A percentile compares a stretch with the other conserved stretches of the same genome.
phyloP scores from a whole-genome alignment of 2,113 vertebrate genomes.

The Platycercus adscitus region DNA sequence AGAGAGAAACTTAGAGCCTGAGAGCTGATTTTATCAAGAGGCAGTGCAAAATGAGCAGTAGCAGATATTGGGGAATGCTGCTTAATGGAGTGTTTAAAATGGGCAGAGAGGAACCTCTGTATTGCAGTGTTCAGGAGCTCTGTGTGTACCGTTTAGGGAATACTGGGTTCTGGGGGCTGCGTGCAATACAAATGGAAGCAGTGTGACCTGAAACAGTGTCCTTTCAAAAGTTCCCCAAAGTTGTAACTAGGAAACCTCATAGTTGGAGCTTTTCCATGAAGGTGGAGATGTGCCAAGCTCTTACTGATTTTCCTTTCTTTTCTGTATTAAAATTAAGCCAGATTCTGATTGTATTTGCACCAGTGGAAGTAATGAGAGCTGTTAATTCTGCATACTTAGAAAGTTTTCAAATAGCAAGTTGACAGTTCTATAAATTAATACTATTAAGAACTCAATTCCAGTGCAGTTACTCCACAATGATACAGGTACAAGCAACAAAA shows the following conservation, averaged over 20 bases:
- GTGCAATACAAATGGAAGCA: background rate
- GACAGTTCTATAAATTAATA: background rate
- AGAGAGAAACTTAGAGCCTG: background rate
- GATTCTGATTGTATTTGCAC: background rate
- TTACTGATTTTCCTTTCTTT: background rate
- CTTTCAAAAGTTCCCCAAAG: background rate
- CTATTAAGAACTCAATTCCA: background rate
- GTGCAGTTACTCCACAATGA: background rate
- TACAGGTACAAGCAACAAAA: background rate
- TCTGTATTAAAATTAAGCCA: background rate
- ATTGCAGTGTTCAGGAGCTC: background rate
- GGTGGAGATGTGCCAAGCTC: background rate
- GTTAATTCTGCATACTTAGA: background rate
- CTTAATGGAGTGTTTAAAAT: background rate
- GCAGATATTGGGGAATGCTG: background rate
- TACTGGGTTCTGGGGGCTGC: background rate
- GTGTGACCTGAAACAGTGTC: background rate
- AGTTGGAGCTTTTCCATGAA: background rate
- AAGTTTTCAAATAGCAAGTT: background rate
- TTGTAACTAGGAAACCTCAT: background rate
- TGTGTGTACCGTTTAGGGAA: background rate
- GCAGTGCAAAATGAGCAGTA: background rate
- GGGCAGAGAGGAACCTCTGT: background rate
- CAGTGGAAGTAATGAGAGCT: background rate
- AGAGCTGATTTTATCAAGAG: background rate